Base-by-base conservation (phyloP, 2,797 vertebrate genomes). In the Falco novaeseelandiae region DNA sequence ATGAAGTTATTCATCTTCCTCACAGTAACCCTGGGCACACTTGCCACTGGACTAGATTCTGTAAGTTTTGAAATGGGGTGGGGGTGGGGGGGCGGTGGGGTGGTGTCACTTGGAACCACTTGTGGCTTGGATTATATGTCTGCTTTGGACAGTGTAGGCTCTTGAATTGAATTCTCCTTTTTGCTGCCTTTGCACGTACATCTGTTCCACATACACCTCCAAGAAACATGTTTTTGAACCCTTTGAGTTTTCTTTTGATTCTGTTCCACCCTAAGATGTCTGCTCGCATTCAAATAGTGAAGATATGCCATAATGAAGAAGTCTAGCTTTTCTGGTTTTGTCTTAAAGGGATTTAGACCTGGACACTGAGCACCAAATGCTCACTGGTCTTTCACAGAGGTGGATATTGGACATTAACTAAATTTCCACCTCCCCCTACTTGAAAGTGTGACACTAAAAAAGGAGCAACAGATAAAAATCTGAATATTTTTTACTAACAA, bases 1-100 rank as follows among this genome's bases (percentile, higher is more conserved):
- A 98, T 98, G 97, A 97, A 97, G 73, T 84, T 90, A 14, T 34
- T 92, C 25, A 55, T 94, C 74, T 22, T 95, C 42, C 12, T 96
- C 81, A 62, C 76, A 58, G 32, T 96, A 83, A 66, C 22, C 19
- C 73, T 97, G 52, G 74, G 89, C 3, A 27, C 29, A 3, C 77
- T 97, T 58, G 52, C 96, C 82, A 82, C 8, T 0, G 93, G 82
- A 92, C 63, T 91, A 19, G 83, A 94, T n/a, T 91, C 95, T 52
- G 97, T 98, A 96, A 93, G 97, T 97, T 84, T 89, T 86, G 21
- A 70, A 96, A 91, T 36, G 44, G 6, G 10, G 36, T 10, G 10
- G 36, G 36, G 36, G 36, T 10, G 36, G 36, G 36, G 36, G 36
- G 36, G 36, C 36, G 21, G 21, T 48, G 14, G 36, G 14, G 30